Evolutionary conservation across 2,888 invertebrate genomes (phyloP), one percentile per base, ranked within the genome.

Genomic region (Epistrophe eligans): DNA sequence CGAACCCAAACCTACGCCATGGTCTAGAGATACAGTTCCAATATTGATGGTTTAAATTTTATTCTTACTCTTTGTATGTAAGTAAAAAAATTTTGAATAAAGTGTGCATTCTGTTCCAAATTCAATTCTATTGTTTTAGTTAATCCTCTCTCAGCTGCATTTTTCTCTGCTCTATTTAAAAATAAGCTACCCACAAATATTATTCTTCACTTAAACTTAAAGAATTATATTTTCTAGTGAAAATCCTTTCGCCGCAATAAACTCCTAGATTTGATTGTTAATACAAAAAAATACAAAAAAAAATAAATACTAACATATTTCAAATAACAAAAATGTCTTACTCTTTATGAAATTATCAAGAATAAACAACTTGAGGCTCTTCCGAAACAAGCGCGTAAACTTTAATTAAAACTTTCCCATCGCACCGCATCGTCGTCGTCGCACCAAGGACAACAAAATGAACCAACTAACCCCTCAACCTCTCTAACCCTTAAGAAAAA

Each of bases 371-470:
- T 79, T 40, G 48, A 70, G 50, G 28, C 60, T 48, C 50, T 77
- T 71, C 71, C 50, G 55, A 67, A 55, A 66, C 35, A 67, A 74
- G 57, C 74, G 83, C 72, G 83, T 87, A 87, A 87, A 77, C 83
- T 87, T 87, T 87, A 87, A 87, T 87, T 87, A 87, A 87, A 87
- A 87, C 64, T 83, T 87, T 87, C 66, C 57, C 52, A 71, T 52
- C 58, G 28, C 52, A 13, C 48, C 11, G 3, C 24, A 24, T 24
- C 24, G 24, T 3, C 24, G 24, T 3, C 3, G 24, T 3, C 24
- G 24, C 24, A 43, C 43, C 50, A 45, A 70, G 38, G 38, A 45
- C 24, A 45, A n/a, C 11, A 50, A 17, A 45, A 45, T n/a, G 8
- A 13, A 24, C 52, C 13, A 19, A 10, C 17, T 7, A 17, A 17